Conservation (phyloP, 2,113 vertebrate genomes). For the Barbus barbus region DNA sequence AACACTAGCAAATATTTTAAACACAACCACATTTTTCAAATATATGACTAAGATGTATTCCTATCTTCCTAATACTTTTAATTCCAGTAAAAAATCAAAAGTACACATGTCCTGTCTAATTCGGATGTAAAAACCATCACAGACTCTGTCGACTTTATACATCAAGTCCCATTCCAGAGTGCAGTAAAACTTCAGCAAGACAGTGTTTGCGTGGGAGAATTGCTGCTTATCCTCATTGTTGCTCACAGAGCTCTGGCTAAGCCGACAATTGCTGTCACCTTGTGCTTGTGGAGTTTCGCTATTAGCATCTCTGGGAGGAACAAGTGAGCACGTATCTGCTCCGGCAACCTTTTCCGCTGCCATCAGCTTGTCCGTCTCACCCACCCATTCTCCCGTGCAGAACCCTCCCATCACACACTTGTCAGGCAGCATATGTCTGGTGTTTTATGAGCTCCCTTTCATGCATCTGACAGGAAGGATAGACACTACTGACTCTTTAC, state of each 20-base stretch:
- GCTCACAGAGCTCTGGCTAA: conserved; percentile 64
- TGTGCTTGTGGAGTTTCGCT: conserved; percentile 41
- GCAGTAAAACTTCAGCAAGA: conserved; percentile 35
- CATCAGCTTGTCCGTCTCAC: neutral
- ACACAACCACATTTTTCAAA: neutral
- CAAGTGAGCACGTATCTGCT: conserved; percentile 32
- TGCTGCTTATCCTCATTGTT: conserved; percentile 66
- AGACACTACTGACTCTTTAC: conserved; percentile 44
- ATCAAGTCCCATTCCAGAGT: neutral
- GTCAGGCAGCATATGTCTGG: conserved; percentile 71
- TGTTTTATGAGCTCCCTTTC: conserved; percentile 63
- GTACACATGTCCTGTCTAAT: conserved; percentile 6
- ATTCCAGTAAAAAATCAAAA: conserved; percentile 3
- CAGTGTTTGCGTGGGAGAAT: conserved; percentile 54
- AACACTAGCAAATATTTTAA: neutral
- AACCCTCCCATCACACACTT: conserved; percentile 66
- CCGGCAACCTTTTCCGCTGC: conserved; percentile 28
- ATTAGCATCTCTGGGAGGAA: conserved; percentile 50
- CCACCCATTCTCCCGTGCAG: conserved; percentile 40
- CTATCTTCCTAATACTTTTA: neutral
- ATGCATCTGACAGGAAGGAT: conserved; percentile 59
- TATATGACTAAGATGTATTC: neutral
- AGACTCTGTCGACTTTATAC: conserved; percentile 13
- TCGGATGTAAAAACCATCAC: neutral
- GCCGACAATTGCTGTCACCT: conserved; percentile 62